Evolutionary conservation across 2,113 vertebrate genomes (phyloP).

Genomic region (Cephalophus harveyi): DNA sequence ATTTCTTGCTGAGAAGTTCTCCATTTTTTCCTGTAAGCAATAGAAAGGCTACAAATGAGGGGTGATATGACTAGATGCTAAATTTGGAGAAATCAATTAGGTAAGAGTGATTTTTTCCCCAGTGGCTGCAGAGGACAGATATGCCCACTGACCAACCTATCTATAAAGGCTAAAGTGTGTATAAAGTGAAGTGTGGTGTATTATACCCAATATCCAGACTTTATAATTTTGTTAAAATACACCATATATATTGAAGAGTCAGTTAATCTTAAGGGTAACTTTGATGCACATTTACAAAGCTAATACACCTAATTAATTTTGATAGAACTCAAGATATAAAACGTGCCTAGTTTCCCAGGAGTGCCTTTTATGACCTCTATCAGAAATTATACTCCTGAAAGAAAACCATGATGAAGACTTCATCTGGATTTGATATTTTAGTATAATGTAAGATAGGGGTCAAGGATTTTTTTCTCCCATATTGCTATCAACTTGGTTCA

Average conservation of each 20-base stretch:
- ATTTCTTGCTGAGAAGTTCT: neutral
- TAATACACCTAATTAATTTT: neutral
- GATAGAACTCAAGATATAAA: neutral
- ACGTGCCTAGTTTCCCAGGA: neutral
- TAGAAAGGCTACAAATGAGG: neutral
- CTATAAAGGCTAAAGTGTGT: neutral
- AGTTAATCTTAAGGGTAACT: neutral
- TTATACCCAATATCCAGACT: neutral
- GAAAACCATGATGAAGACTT: neutral
- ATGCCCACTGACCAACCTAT: neutral
- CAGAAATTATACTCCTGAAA: neutral
- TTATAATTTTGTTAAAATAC: neutral
- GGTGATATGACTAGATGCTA: neutral
- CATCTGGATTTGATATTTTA: neutral
- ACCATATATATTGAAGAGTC: neutral
- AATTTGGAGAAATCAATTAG: neutral
- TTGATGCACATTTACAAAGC: neutral
- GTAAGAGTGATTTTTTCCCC: neutral
- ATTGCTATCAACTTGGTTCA: neutral
- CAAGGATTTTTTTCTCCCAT: neutral
- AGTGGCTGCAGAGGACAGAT: neutral
- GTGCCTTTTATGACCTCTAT: neutral
- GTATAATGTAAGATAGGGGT: neutral
- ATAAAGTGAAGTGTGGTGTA: neutral
- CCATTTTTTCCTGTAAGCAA: neutral